These are phyloP conservation scores for Cyphomyrus plagiostoma DNA, from an alignment of 2,113 vertebrate genomes.

Conservation along the genomic window DNA sequence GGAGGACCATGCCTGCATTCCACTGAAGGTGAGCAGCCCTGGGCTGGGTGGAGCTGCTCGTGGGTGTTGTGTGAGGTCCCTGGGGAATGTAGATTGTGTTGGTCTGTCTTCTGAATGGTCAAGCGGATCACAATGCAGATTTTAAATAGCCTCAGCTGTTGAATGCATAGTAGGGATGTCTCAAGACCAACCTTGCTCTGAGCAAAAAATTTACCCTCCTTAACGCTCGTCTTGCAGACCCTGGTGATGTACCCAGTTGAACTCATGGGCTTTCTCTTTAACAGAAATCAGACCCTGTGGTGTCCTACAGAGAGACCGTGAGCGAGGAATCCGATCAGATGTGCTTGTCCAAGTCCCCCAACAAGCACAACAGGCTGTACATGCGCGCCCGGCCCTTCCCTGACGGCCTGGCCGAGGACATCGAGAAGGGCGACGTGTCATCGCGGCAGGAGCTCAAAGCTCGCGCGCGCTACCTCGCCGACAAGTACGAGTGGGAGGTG, in stretches of 20 bases:
- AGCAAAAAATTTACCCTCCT: background rate
- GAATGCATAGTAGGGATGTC: background rate
- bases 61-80: background rate
- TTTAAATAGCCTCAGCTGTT: background rate
- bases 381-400: constrained; percentile 84
- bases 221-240: background rate
- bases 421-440: constrained; percentile 81
- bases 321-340: constrained; percentile 65
- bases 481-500: constrained; percentile 91
- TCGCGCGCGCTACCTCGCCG: constrained; percentile 79
- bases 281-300: constrained; percentile 94
- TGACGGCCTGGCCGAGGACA: constrained; percentile 83
- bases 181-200: background rate
- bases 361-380: constrained; percentile 96
- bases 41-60: background rate
- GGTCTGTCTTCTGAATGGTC: background rate
- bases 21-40: constrained; percentile 72
- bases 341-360: constrained; percentile 93
- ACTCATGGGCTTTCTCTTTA: too few relatives aligned
- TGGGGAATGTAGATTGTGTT: background rate
- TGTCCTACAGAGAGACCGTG: constrained; percentile 93
- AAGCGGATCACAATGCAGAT: background rate
- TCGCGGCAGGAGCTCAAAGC: constrained; percentile 80
- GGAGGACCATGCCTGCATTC: constrained; percentile 91
- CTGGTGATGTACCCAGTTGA: background rate